Evolutionary conservation across 2,113 vertebrate species (phyloP).

Genomic region (Raja brachyura): DNA sequence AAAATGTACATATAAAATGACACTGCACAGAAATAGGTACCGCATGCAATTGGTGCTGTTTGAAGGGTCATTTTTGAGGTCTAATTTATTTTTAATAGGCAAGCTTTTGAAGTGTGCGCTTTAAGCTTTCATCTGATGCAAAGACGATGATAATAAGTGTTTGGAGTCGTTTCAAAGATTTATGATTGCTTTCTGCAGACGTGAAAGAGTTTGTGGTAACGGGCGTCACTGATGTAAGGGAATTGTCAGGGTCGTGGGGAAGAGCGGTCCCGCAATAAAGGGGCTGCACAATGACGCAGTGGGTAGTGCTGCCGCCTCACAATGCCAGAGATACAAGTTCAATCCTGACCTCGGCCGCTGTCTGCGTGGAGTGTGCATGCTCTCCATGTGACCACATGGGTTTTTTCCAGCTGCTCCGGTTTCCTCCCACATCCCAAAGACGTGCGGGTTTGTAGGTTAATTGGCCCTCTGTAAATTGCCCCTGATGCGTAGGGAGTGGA

Average conservation of each 20-base stretch:
- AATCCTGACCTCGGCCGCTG: no score
- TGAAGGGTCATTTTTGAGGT: not conserved
- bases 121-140: slow-evolving; percentile 18
- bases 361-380: no score
- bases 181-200: not conserved
- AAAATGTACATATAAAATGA: not conserved
- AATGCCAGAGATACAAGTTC: no score
- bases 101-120: slow-evolving; percentile 22
- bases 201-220: not conserved
- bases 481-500: no score
- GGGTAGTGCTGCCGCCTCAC: no score
- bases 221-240: not conserved
- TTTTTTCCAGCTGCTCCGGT: no score
- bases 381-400: no score
- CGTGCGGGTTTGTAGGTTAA: no score
- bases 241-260: not conserved
- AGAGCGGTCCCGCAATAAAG: not conserved
- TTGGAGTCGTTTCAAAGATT: not conserved
- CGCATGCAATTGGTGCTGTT: not conserved
- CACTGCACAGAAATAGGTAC: not conserved
- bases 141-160: not conserved
- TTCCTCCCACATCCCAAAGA: no score
- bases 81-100: not conserved
- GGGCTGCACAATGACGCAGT: no score
- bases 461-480: no score